phyloP scores from a whole-genome alignment of 1,140 invertebrate genomes.

The Vollenhovia emeryi region DNA sequence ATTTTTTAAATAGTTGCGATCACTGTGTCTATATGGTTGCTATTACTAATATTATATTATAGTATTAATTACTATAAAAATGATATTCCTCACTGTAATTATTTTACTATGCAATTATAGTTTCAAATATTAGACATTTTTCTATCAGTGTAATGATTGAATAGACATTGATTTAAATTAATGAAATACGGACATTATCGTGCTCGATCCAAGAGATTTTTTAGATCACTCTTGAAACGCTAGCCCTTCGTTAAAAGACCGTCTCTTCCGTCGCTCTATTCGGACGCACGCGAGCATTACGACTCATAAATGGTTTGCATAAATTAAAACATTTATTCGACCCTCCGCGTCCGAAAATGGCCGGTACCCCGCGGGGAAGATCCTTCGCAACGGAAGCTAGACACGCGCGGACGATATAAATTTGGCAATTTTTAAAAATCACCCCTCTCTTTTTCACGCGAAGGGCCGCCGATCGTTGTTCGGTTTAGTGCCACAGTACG shows the following conservation, averaged over 20 bases:
- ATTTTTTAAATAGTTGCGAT: too few species aligned
- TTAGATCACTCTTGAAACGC: constrained; percentile 2
- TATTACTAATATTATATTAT: too few species aligned
- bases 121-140: too few species aligned
- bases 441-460: constrained; percentile 47
- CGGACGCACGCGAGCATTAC: constrained; percentile 61
- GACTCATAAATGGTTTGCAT: constrained; percentile 69
- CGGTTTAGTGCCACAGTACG: neutral
- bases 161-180: neutral
- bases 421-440: constrained; percentile 81
- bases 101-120: too few species aligned
- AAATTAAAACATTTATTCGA: constrained; percentile 74
- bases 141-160: too few species aligned
- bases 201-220: neutral
- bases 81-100: too few species aligned
- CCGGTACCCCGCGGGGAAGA: constrained; percentile 78
- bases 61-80: too few species aligned
- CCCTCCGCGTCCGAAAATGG: constrained; percentile 60
- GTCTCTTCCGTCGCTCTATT: constrained; percentile 73
- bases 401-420: constrained; percentile 79
- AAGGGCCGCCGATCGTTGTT: neutral
- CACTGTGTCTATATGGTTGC: too few species aligned
- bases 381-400: constrained; percentile 69
- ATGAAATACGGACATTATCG: neutral
- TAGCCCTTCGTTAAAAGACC: constrained; percentile 35